Evolutionary conservation across 2,113 vertebrate species (phyloP), one percentile per base, ranked within the genome.

Genomic region (Ivindomyrus marchei): DNA sequence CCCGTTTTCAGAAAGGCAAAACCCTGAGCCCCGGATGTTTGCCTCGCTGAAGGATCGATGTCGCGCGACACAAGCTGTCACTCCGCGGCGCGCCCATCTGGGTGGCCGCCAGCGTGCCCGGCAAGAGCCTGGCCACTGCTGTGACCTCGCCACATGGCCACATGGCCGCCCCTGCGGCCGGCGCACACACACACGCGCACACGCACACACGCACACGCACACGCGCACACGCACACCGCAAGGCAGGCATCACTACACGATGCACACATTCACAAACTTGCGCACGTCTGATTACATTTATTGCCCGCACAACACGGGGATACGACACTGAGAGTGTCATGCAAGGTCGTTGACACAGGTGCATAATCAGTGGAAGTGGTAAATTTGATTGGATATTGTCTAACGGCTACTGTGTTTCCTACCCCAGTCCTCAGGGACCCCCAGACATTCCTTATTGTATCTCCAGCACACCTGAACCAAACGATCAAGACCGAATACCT

Each of bases 71-170:
- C 89, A 91, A 95, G 94, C 93, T 93, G 89, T 93, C 93, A 90
- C 90, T 94, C 92, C 91, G 93, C 92, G 31, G 94, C 94, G 91
- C 92, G 92, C 93, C 90, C 86, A 92, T 90, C 92, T 95, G 95
- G 94, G 95, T 74, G 4, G 21, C 91, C 90, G 95, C 95, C 95
- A 95, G 94, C 90, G 90, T 70, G 91, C 83, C 84, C 52, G 27
- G 83, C 42, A 50, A 50, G 47, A 45, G 53, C 17, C 27, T 1
- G 84, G 53, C 42, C 11, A 62, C 90, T 90, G 89, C 91, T 91
- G 85, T 91, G 91, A 91, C 93, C 92, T 39, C 77, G 88, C 42
- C 56, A 62, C 89, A 86, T n/a, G 53, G 31, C 89, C 84, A 86
- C 89, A 89, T 70, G 80, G 45, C 58, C 50, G 58, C 88, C 84